phyloP scores from a whole-genome alignment of 2,888 invertebrate genomes.

The Steinernema carpocapsae region DNA sequence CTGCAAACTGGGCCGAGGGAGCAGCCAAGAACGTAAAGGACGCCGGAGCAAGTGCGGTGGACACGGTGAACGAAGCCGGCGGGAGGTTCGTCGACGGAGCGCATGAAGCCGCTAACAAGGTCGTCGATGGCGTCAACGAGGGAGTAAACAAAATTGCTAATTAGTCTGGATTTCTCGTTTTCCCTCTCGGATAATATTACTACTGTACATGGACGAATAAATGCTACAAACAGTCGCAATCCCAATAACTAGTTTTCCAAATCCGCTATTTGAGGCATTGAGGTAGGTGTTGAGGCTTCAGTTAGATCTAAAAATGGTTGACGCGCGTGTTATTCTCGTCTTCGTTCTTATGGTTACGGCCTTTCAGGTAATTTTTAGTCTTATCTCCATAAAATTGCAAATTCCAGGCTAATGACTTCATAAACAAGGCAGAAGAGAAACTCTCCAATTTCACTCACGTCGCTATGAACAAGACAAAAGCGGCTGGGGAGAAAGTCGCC shows the following conservation, averaged over 20 bases:
- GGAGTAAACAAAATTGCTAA: slow-evolving; percentile 25
- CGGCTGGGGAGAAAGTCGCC: slow-evolving; percentile 23
- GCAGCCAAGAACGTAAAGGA: background rate
- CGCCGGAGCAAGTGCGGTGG: background rate
- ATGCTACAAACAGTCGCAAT: background rate
- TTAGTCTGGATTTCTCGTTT: background rate
- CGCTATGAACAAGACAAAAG: slow-evolving; percentile 9
- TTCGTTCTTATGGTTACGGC: background rate
- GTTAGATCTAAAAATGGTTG: background rate
- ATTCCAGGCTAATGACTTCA: background rate
- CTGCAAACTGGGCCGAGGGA: slow-evolving; percentile 7
- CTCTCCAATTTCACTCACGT: background rate
- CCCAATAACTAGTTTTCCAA: background rate
- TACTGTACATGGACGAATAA: background rate
- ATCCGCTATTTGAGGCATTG: background rate
- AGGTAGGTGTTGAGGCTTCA: background rate
- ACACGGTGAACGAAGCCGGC: background rate
- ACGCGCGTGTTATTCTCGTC: background rate
- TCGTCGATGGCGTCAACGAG: slow-evolving; percentile 22
- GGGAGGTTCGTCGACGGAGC: background rate
- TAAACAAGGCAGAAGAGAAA: slow-evolving; percentile 8
- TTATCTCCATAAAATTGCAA: background rate
- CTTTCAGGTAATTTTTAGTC: background rate
- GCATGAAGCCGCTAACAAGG: slow-evolving; percentile 15
- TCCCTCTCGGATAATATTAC: background rate